A percentile compares a stretch with the other conserved stretches of the same genome.
These are phyloP conservation scores for Dryocosmus kuriphilus DNA, from an alignment of 2,888 invertebrate genomes.

Conservation along the genomic window DNA sequence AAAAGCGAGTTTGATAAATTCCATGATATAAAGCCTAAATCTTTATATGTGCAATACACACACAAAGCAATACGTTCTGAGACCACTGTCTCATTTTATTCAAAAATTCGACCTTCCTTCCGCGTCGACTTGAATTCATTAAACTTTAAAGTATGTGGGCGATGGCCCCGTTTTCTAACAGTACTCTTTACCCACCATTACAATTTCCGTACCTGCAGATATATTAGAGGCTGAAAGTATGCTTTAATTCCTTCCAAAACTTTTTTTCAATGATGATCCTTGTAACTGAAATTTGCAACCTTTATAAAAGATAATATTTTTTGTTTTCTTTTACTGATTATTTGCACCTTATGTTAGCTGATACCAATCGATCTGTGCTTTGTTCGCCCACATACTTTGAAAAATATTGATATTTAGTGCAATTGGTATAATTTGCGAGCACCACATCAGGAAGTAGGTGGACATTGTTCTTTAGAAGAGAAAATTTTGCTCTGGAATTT, in stretches of 20 bases:
- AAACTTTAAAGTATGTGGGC: not conserved
- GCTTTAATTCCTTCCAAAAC: too few species aligned
- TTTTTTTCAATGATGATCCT: too few species aligned
- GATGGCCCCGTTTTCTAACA: slow-evolving; percentile 12
- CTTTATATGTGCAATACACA: too few species aligned
- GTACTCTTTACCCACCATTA: slow-evolving; percentile 1
- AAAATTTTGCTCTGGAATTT: slow-evolving; percentile 60
- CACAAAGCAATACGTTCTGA: not conserved
- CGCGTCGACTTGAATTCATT: not conserved
- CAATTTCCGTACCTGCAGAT: not conserved
- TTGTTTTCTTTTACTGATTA: too few species aligned
- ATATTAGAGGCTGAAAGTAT: not conserved
- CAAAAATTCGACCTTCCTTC: not conserved
- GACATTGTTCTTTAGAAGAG: slow-evolving; percentile 42
- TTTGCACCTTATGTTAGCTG: too few species aligned
- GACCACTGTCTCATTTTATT: not conserved
- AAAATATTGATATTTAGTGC: too few species aligned
- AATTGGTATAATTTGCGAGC: not conserved
- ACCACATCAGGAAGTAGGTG: slow-evolving; percentile 41
- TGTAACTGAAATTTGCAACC: too few species aligned
- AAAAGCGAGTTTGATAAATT: not conserved
- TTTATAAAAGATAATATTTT: too few species aligned
- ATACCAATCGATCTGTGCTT: too few species aligned
- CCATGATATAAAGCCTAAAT: not conserved
- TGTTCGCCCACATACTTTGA: too few species aligned